Conservation (phyloP, 2,797 vertebrate species). For the Chanos chanos region DNA sequence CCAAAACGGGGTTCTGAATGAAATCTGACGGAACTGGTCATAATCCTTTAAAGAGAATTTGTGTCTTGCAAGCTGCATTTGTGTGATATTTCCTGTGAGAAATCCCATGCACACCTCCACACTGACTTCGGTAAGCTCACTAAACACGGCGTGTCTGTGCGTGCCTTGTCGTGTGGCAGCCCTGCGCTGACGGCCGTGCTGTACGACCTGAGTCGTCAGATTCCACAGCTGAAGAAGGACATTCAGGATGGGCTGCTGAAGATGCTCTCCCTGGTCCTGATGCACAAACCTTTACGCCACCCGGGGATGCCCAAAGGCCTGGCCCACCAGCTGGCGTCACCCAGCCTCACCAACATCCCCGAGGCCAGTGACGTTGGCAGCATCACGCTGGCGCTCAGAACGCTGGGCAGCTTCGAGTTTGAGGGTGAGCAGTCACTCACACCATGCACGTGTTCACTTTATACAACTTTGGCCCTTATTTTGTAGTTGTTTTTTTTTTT, state of each 20-base stretch:
- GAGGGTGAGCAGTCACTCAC: conserved; percentile 79
- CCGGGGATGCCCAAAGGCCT: conserved; percentile 98
- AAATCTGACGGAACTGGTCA: too few relatives aligned
- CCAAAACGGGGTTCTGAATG: too few relatives aligned
- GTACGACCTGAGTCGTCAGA: conserved; percentile 96
- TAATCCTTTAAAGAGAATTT: too few relatives aligned
- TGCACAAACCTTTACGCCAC: conserved; percentile 96
- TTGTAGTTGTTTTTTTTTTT: background rate
- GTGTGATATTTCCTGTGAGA: too few relatives aligned
- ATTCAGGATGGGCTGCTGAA: conserved; percentile 97
- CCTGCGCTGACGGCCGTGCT: conserved; percentile 94
- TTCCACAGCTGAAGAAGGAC: conserved; percentile 96
- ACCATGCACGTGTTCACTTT: background rate
- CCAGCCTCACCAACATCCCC: conserved; percentile 92
- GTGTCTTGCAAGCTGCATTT: too few relatives aligned
- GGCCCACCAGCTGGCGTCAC: conserved; percentile 91
- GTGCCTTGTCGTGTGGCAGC: conserved; percentile 56
- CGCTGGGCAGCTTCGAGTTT: conserved; percentile 96
- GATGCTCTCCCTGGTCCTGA: conserved; percentile 96
- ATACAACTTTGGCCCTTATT: background rate
- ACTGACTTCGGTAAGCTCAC: too few relatives aligned
- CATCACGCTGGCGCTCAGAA: conserved; percentile 94
- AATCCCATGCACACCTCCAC: too few relatives aligned
- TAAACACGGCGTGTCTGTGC: too few relatives aligned
- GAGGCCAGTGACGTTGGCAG: conserved; percentile 95